Evolutionary conservation across 2,797 vertebrate genomes (phyloP), one percentile per base, ranked within the genome.

Genomic region (Acipenser ruthenus): DNA sequence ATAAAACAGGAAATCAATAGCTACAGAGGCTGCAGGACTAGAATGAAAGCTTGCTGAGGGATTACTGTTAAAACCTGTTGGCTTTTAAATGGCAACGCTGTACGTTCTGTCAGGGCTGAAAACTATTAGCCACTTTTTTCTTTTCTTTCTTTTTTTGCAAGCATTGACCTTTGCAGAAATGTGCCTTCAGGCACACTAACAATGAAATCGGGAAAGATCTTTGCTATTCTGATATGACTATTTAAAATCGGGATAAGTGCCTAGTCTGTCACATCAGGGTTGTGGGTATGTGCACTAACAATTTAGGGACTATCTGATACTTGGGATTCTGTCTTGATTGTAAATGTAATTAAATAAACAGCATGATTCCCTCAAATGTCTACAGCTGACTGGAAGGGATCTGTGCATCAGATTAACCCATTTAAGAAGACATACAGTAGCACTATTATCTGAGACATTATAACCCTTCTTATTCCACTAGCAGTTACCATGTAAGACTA

Each of bases 41-140:
- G 79, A 79, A 79, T 74, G 68, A n/a, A 47, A 75, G 77, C 79
- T 87, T 85, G 83, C 50, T 78, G 78, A 77, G 80, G 78, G 79
- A 83, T 87, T 87, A 82, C 75, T 77, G 77, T 78, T 78, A 68
- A 71, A 81, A 68, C 84, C 80, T 72, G 75, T 75, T 77, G 80
- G 73, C 78, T 90, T 87, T 89, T 82, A 88, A 90, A 89, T 89
- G 84, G 80, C 82, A 88, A 84, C 69, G 74, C 77, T 81, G 71
- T 82, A 74, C 75, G 63, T 82, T 85, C 74, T 78, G 56, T 75
- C 71, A 70, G 71, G 67, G 56, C 66, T 67, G 53, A 71, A 81
- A 76, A 77, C 53, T 49, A 67, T 66, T 15, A 78, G 70, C 66
- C 69, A 15, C 72, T 77, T 81, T 75, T 70, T 70, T 71, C 75